Evolutionary conservation across 2,888 invertebrate species (phyloP).

Genomic region (Polyommatus iphigenia): DNA sequence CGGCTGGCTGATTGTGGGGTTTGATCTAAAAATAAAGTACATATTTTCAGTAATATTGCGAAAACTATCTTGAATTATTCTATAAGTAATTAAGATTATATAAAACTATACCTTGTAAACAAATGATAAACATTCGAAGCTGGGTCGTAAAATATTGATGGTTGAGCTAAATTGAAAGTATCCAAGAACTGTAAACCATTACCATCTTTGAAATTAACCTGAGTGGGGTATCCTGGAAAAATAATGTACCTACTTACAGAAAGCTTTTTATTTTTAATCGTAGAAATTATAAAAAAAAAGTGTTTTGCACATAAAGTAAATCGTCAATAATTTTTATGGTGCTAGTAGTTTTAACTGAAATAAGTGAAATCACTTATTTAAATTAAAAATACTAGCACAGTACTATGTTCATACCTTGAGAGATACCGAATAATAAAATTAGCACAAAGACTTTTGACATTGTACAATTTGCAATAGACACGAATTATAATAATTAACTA

Average conservation of each 20-base stretch:
- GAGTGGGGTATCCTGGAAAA: background rate
- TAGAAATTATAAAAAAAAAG: too few relatives aligned
- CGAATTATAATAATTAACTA: too few relatives aligned
- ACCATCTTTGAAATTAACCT: background rate
- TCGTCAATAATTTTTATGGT: too few relatives aligned
- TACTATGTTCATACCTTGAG: background rate
- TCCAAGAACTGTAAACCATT: background rate
- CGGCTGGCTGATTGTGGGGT: constrained; percentile 57
- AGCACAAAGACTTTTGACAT: background rate
- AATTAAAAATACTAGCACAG: too few relatives aligned
- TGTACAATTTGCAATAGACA: background rate
- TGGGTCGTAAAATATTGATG: constrained; percentile 50
- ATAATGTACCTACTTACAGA: background rate
- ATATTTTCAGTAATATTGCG: background rate
- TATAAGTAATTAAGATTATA: background rate
- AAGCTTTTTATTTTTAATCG: too few relatives aligned
- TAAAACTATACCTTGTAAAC: constrained; percentile 55
- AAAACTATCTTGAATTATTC: background rate
- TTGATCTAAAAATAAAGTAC: constrained; percentile 47
- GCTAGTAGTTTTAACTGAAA: too few relatives aligned
- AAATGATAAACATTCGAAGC: constrained; percentile 56
- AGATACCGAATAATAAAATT: background rate
- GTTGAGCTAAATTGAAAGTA: background rate
- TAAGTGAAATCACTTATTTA: too few relatives aligned
- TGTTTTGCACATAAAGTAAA: too few relatives aligned